Evolutionary conservation across 1,140 invertebrate genomes (phyloP).

Genomic region (Cherax quadricarinatus): DNA sequence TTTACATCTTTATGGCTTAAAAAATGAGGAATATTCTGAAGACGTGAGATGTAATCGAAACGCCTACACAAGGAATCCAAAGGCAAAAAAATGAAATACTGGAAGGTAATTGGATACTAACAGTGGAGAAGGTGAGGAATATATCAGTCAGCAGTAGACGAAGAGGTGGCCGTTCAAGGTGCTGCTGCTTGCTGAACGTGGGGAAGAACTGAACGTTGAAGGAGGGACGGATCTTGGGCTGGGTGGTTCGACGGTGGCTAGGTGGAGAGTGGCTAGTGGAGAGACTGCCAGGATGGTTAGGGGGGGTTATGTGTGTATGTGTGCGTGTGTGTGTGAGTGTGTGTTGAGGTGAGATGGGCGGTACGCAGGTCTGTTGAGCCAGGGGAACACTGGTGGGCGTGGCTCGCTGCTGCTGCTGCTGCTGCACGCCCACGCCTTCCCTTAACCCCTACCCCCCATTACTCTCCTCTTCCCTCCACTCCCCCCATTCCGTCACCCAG

Average conservation of each 20-base stretch:
- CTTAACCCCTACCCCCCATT: too few relatives aligned
- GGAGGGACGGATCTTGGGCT: too few relatives aligned
- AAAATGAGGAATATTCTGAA: too few relatives aligned
- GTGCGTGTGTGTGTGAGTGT: too few relatives aligned
- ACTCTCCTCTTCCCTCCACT: too few relatives aligned
- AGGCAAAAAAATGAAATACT: not conserved
- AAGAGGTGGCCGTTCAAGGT: not conserved
- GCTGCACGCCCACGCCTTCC: too few relatives aligned
- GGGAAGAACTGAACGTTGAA: too few relatives aligned
- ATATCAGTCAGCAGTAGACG: not conserved
- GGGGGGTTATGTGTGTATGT: too few relatives aligned
- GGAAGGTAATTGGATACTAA: not conserved
- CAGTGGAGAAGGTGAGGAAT: not conserved
- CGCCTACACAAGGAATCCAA: too few relatives aligned
- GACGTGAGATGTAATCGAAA: too few relatives aligned
- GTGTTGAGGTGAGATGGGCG: too few relatives aligned
- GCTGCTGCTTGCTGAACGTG: not conserved
- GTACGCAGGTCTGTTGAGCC: not conserved
- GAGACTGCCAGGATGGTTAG: not conserved
- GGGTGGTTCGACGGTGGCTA: not conserved
- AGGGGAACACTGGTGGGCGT: not conserved
- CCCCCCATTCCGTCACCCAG: not conserved
- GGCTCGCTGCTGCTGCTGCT: not conserved
- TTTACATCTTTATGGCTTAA: too few relatives aligned
- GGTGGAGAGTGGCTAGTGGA: not conserved